Evolutionary conservation across 1,140 invertebrate genomes (phyloP).

Genomic region (Copidosoma floridanum): DNA sequence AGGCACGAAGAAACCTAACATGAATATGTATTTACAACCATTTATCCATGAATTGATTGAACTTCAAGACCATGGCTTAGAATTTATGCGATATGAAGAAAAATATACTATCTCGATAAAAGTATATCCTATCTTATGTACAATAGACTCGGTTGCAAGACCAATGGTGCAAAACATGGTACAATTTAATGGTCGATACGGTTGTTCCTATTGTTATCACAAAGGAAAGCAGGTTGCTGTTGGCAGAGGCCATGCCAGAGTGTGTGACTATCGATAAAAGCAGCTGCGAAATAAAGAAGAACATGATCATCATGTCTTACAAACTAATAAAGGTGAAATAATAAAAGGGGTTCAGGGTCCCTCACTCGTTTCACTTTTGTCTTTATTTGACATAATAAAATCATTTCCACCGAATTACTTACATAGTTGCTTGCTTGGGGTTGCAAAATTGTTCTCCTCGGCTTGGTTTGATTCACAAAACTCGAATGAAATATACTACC

Average conservation of each 20-base stretch:
- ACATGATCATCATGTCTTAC: neutral
- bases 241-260: neutral
- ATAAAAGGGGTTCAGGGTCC: neutral
- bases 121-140: constrained; percentile 20
- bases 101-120: constrained; percentile 11
- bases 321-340: neutral
- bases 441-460: neutral
- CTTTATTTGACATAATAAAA: neutral
- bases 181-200: constrained; percentile 22
- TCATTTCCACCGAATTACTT: neutral
- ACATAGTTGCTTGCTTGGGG: neutral
- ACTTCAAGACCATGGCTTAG: constrained; percentile 18
- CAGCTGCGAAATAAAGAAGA: too few species aligned
- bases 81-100: constrained; percentile 1
- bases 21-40: constrained; percentile 23
- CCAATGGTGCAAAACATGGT: constrained; percentile 25
- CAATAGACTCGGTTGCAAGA: constrained; percentile 24
- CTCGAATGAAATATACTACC: neutral
- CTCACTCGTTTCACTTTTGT: neutral
- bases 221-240: neutral
- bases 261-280: neutral
- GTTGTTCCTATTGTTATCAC: neutral
- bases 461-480: neutral
- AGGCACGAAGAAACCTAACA: constrained; percentile 10
- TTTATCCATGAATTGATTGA: constrained; percentile 29